Evolutionary conservation across 2,888 invertebrate species (phyloP).

Genomic region (Lottia gigantea): DNA sequence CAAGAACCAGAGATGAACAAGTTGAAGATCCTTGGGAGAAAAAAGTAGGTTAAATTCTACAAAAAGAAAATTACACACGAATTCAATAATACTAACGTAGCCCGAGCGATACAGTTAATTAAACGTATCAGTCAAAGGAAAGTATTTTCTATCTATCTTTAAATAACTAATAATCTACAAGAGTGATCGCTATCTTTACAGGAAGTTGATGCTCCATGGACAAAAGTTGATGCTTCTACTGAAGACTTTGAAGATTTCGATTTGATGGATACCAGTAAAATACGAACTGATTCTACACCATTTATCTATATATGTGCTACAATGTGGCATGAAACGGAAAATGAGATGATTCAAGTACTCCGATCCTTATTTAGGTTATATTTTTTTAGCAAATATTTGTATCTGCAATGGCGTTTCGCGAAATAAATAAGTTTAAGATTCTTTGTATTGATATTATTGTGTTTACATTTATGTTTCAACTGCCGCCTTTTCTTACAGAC

Average conservation of each 20-base stretch:
- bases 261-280: conserved; percentile 34
- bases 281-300: conserved; percentile 42
- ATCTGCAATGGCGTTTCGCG: no score
- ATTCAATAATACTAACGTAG: no score
- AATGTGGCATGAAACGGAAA: conserved; percentile 67
- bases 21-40: conserved; percentile 31
- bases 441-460: no score
- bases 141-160: no score
- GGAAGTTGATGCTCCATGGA: conserved; percentile 31
- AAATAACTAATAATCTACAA: no score
- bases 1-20: conserved; percentile 84
- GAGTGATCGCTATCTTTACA: not conserved
- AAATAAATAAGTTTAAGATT: no score
- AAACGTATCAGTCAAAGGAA: no score
- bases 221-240: conserved; percentile 35
- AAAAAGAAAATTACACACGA: no score
- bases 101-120: no score
- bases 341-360: conserved; percentile 65
- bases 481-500: conserved; percentile 72
- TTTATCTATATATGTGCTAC: conserved; percentile 66
- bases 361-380: conserved; percentile 63
- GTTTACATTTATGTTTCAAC: no score
- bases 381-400: not conserved
- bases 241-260: conserved; percentile 34
- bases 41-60: conserved; percentile 20